Conservation (phyloP, 2,113 vertebrate species). For the Colius striatus region DNA sequence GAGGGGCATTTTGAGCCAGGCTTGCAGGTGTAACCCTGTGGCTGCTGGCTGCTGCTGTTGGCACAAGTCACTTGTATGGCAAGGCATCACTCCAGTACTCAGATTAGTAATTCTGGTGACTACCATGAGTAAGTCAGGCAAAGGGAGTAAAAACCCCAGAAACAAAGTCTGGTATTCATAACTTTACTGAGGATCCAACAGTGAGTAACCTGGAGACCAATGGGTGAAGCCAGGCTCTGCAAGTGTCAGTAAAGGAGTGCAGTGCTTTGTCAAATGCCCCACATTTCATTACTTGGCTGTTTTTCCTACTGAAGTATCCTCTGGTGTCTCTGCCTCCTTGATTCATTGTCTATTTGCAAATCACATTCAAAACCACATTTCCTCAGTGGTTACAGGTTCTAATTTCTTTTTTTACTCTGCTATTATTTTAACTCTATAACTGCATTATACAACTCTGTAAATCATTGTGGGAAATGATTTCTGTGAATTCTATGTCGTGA, state of each 20-base stretch:
- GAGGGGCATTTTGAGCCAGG: neutral
- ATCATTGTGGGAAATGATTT: neutral
- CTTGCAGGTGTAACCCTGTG: neutral
- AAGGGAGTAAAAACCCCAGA: neutral
- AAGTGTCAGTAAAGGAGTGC: neutral
- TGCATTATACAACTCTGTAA: neutral
- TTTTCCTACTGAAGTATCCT: neutral
- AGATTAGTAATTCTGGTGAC: rapidly evolving
- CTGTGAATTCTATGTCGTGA: neutral
- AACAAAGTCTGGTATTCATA: neutral
- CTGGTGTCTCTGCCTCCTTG: neutral
- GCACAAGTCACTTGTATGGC: too few relatives aligned
- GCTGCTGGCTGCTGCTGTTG: neutral
- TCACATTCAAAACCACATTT: neutral
- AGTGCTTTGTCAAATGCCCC: neutral
- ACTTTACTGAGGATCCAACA: neutral
- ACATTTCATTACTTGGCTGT: neutral
- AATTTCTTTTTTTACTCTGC: neutral
- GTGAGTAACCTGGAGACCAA: neutral
- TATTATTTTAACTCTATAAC: neutral
- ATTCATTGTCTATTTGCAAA: neutral
- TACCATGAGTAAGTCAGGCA: rapidly evolving
- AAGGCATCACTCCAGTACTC: rapidly evolving
- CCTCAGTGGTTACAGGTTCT: neutral
- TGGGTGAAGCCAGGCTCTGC: neutral